These are phyloP conservation scores for Drosophila seguyi DNA, from an alignment of 1,140 invertebrate species.

Conservation along the genomic window DNA sequence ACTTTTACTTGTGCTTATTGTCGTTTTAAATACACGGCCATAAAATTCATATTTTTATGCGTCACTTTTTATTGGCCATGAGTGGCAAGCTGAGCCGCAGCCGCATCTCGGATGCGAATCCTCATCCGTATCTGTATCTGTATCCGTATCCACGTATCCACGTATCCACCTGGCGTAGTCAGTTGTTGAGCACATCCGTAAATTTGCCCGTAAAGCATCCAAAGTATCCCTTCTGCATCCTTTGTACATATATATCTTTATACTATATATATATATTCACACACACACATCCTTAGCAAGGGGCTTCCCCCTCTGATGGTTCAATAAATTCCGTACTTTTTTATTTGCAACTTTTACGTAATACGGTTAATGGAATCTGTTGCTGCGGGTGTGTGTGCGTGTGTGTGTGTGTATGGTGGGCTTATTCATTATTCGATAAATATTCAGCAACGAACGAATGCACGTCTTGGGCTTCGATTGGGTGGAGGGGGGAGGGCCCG, in stretches of 20 bases:
- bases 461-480: conserved; percentile 29
- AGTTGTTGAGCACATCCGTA: conserved; percentile 47
- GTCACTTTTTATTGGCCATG: conserved; percentile 75
- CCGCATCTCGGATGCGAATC: too few relatives aligned
- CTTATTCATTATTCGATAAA: conserved; percentile 56
- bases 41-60: conserved; percentile 83
- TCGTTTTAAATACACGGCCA: conserved; percentile 77
- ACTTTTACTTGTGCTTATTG: conserved; percentile 62
- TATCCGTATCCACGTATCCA: background rate
- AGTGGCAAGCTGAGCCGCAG: conserved; percentile 12
- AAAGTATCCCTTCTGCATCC: conserved; percentile 24
- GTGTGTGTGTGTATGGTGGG: background rate
- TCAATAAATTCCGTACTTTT: conserved; percentile 46
- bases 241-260: background rate
- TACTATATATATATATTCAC: background rate
- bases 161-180: conserved; percentile 36
- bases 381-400: conserved; percentile 9
- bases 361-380: conserved; percentile 49
- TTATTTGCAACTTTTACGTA: conserved; percentile 49
- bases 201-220: conserved; percentile 45
- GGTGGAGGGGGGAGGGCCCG: too few relatives aligned
- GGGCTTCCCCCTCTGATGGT: background rate
- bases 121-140: background rate
- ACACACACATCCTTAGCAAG: background rate
- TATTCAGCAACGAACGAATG: conserved; percentile 42